These are phyloP conservation scores for Tolmerus cingulatus DNA, from an alignment of 2,888 invertebrate genomes.

Conservation along the genomic window DNA sequence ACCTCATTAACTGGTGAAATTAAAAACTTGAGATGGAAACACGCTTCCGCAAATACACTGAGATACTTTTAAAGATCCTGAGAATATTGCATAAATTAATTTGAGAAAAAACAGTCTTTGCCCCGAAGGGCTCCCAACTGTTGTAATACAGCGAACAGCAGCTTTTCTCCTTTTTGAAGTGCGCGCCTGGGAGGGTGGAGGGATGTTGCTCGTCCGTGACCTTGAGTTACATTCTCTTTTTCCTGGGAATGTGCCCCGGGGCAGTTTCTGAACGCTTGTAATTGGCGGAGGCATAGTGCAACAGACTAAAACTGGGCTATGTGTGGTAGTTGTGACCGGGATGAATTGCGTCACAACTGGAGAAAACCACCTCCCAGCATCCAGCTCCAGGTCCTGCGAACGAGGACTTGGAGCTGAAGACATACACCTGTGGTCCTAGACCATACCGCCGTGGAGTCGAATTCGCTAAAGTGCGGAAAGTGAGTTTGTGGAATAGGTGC, in stretches of 20 bases:
- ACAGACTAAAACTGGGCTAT: background rate
- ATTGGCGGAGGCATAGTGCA: constrained; percentile 28
- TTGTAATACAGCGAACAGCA: background rate
- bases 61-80: background rate
- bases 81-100: background rate
- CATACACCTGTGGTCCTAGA: background rate
- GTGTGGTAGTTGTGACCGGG: background rate
- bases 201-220: constrained; percentile 18
- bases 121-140: background rate
- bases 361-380: background rate
- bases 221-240: constrained; percentile 34
- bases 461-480: background rate
- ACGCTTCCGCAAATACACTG: background rate
- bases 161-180: background rate
- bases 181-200: background rate
- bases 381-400: background rate
- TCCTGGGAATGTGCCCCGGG: constrained; percentile 33
- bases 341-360: constrained; percentile 23
- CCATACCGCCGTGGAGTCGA: background rate
- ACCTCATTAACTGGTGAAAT: background rate
- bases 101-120: background rate
- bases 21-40: background rate
- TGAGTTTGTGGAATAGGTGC: constrained; percentile 4
- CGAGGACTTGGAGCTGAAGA: background rate
- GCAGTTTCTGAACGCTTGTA: constrained; percentile 8